Evolutionary conservation across 2,113 vertebrate genomes (phyloP).

Genomic region (Plectropomus leopardus): DNA sequence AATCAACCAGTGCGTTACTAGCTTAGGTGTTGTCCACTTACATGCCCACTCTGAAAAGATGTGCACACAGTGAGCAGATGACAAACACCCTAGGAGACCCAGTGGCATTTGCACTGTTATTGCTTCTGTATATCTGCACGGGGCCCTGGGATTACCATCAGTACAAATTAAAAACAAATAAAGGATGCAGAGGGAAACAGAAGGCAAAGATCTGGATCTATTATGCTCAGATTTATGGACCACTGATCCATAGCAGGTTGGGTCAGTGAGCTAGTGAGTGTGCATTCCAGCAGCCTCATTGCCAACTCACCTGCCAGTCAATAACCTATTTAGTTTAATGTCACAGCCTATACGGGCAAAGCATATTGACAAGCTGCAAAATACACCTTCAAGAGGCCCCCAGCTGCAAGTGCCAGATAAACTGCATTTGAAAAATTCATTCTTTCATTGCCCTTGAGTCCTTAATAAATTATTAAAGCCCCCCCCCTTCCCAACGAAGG

Average conservation of each 20-base stretch:
- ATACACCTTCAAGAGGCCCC: slow-evolving; percentile 85
- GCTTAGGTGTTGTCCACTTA: slow-evolving; percentile 30
- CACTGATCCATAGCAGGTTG: slow-evolving; percentile 88
- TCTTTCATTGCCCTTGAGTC: slow-evolving; percentile 75
- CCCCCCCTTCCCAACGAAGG: slow-evolving; percentile 59
- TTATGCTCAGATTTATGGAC: slow-evolving; percentile 91
- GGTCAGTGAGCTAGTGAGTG: slow-evolving; percentile 80
- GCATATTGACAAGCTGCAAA: slow-evolving; percentile 90
- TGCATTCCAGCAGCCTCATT: slow-evolving; percentile 85
- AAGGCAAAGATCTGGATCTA: slow-evolving; percentile 88
- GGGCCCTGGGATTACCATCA: slow-evolving; percentile 87
- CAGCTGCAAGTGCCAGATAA: slow-evolving; percentile 95
- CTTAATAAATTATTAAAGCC: slow-evolving; percentile 83
- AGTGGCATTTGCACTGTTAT: slow-evolving; percentile 68
- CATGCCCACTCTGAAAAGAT: not conserved
- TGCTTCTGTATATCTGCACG: slow-evolving; percentile 81
- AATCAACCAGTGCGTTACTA: slow-evolving; percentile 22
- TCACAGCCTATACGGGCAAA: slow-evolving; percentile 85
- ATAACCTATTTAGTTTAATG: slow-evolving; percentile 99
- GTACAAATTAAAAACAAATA: slow-evolving; percentile 97
- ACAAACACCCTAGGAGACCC: slow-evolving; percentile 38
- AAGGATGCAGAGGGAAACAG: slow-evolving; percentile 86
- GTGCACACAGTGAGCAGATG: slow-evolving; percentile 7
- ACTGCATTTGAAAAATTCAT: slow-evolving; percentile 87
- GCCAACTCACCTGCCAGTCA: slow-evolving; percentile 89